Base-by-base conservation (phyloP, 2,113 vertebrate species). In the Psilopsiagon aurifrons region DNA sequence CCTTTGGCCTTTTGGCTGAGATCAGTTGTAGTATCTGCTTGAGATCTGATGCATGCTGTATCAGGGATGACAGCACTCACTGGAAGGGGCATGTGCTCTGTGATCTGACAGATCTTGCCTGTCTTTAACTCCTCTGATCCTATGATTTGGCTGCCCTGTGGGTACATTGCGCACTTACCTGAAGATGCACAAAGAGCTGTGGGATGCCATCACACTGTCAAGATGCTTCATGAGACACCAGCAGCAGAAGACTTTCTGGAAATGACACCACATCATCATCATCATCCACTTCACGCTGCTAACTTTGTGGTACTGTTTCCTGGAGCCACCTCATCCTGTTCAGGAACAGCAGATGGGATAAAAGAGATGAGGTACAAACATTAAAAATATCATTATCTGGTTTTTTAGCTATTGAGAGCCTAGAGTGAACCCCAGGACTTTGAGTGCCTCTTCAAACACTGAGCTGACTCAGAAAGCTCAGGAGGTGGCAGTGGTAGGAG, bases 131-230 rank as follows among this genome's bases (percentile, higher is more conserved):
- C 33, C 55, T 95, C 93, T 94, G 83, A 95, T 95, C 66, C 57
- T 91, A 1, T 73, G 80, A 87, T 85, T 93, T 92, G 86, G 37
- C 74, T 88, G 57, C 90, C 88, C 94, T 94, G 88, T 92, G 92
- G 94, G 82, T 79, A 85, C 74, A 46, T 78, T 81, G 25, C 2
- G 3, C 44, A 16, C 90, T 89, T 79, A 93, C 86, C 95, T 89
- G 76, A 76, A 95, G 95, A 92, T 33, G 83, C 88, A 79, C 51
- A 79, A 86, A 84, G 73, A 96, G 73, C 92, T 89, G 92, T 82
- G 74, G 95, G 95, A 95, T 96, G 91, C 94, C 96, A 69, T 93
- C 92, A 91, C 11, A 1, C 77, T 95, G 90, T 83, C 94, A 96
- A 86, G 90, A 78, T 2, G 2, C 76, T 92, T 95, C 83, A 73